phyloP scores from a whole-genome alignment of 2,888 invertebrate genomes.

The Eupithecia tripunctaria region DNA sequence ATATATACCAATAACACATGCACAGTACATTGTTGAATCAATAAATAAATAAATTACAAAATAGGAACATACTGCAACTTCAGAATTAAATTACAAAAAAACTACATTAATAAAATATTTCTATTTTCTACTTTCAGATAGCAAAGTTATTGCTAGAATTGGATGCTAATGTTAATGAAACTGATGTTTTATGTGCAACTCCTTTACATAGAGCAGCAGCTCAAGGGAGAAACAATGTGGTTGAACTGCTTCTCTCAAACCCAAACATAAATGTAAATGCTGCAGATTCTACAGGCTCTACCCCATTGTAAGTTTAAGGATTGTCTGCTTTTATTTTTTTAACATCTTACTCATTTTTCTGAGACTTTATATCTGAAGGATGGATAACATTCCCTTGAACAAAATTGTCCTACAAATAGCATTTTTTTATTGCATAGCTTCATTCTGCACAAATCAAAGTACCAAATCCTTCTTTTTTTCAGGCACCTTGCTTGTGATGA shows the following conservation, averaged over 20 bases:
- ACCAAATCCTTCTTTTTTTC: slow-evolving; percentile 55
- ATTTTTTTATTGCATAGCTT: neutral
- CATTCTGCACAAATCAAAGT: neutral
- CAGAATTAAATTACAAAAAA: too few species aligned
- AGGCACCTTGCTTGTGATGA: slow-evolving; percentile 93
- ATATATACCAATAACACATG: too few species aligned
- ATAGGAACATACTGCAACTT: too few species aligned
- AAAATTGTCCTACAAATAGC: neutral
- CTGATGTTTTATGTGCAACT: slow-evolving; percentile 88
- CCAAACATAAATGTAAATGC: slow-evolving; percentile 83
- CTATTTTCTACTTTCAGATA: slow-evolving; percentile 78
- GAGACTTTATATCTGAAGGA: neutral
- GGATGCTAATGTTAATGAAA: slow-evolving; percentile 88
- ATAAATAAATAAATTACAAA: too few species aligned
- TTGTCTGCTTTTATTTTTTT: neutral
- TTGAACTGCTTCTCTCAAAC: slow-evolving; percentile 86
- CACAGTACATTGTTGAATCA: too few species aligned
- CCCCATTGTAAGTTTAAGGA: slow-evolving; percentile 86
- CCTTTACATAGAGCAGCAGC: slow-evolving; percentile 92
- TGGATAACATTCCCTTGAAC: neutral
- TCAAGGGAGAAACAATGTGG: slow-evolving; percentile 88
- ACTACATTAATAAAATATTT: neutral
- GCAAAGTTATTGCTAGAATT: slow-evolving; percentile 86
- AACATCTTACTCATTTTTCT: neutral
- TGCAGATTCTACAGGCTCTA: slow-evolving; percentile 89